These are phyloP conservation scores for Microplitis mediator DNA, from an alignment of 1,140 invertebrate species.

Conservation along the genomic window DNA sequence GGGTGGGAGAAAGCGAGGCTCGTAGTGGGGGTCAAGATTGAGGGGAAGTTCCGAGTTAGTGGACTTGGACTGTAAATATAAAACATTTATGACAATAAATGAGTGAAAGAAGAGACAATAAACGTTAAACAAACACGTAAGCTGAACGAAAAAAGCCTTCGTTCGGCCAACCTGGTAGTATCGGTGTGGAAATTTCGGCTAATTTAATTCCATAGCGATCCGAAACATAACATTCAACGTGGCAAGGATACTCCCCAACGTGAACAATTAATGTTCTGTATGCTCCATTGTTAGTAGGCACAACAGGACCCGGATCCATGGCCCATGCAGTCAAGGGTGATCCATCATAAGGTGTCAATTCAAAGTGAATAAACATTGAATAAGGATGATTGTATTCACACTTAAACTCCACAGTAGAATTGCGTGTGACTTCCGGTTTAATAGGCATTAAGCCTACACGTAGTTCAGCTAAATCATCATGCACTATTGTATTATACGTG, in stretches of 20 bases:
- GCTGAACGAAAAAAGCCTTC: conserved; percentile 35
- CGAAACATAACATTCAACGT: conserved; percentile 46
- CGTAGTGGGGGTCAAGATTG: too few relatives aligned
- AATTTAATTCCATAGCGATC: conserved; percentile 42
- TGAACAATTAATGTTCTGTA: conserved; percentile 41
- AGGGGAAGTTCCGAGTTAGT: too few relatives aligned
- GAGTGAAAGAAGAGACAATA: conserved; percentile 2
- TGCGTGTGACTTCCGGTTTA: conserved; percentile 49
- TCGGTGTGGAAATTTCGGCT: conserved; percentile 46
- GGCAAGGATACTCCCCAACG: conserved; percentile 38
- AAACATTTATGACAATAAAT: too few relatives aligned
- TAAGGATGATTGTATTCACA: conserved; percentile 62
- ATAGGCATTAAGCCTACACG: conserved; percentile 64
- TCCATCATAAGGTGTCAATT: conserved; percentile 40
- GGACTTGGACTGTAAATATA: too few relatives aligned
- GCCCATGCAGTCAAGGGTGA: conserved; percentile 39
- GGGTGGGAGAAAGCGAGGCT: too few relatives aligned
- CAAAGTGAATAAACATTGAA: conserved; percentile 57
- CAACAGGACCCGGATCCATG: conserved; percentile 20
- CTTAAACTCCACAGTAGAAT: conserved; percentile 55
- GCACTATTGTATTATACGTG: conserved; percentile 25
- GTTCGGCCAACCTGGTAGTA: conserved; percentile 53
- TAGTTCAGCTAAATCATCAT: conserved; percentile 55
- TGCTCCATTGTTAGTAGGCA: conserved; percentile 35
- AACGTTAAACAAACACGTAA: conserved; percentile 18